A percentile compares a stretch with the other conserved stretches of the same genome.
These are phyloP conservation scores for Echinarachnius parma DNA, from an alignment of 53 echinoderm and acorn worm species.

Conservation along the genomic window DNA sequence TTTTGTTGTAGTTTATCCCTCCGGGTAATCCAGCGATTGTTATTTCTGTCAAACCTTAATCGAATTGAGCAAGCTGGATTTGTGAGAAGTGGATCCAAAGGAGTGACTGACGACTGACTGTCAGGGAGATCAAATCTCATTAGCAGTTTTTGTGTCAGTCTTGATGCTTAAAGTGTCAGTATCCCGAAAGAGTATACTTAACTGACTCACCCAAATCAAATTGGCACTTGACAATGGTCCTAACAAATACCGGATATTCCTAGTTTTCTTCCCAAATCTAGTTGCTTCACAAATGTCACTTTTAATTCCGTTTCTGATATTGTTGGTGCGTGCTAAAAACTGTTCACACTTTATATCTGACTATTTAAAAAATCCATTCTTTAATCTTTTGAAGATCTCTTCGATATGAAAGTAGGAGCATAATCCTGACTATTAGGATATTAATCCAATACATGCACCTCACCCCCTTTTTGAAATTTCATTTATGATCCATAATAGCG, in stretches of 20 bases:
- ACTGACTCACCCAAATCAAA: constrained; percentile 27
- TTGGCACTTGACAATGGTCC: constrained; percentile 48
- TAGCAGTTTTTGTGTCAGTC: constrained; percentile 35
- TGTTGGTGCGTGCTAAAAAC: not conserved
- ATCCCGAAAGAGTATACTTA: constrained; percentile 25
- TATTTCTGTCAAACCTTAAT: constrained; percentile 35
- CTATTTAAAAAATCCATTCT: no score
- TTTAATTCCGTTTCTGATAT: no score
- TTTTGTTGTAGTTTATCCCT: not conserved
- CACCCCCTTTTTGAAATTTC: no score
- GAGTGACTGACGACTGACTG: no score
- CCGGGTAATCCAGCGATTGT: constrained; percentile 7
- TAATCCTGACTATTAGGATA: no score
- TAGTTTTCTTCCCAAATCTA: constrained; percentile 25
- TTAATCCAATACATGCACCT: no score
- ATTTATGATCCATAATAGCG: no score
- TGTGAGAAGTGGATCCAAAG: no score
- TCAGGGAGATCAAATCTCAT: constrained; percentile 41
- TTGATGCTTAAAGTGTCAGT: constrained; percentile 33
- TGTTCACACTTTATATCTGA: no score
- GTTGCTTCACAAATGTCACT: constrained; percentile 34
- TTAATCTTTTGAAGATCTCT: no score
- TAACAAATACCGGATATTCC: constrained; percentile 38
- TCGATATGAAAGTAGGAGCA: no score
- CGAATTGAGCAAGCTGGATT: constrained; percentile 11